These are phyloP conservation scores for Alligator mississippiensis DNA, from an alignment of 2,113 vertebrate species.

Conservation along the genomic window DNA sequence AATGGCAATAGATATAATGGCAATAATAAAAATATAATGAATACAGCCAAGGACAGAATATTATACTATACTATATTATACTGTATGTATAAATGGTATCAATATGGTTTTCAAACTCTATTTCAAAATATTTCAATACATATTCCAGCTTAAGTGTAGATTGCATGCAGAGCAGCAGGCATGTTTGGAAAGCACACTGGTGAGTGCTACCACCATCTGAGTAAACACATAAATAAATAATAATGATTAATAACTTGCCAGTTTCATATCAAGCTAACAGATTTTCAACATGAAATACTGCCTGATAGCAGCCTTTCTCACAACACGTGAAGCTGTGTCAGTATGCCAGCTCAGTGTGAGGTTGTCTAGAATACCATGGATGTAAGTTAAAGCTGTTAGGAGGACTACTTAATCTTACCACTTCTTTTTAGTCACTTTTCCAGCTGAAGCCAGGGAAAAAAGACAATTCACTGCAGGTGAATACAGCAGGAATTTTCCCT, in stretches of 20 bases:
- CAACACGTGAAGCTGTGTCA: background rate
- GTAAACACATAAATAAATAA: slow-evolving; percentile 29
- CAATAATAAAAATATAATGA: no score
- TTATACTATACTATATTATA: background rate
- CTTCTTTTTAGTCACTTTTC: background rate
- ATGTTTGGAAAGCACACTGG: slow-evolving; percentile 7
- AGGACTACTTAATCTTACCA: background rate
- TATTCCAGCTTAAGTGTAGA: background rate
- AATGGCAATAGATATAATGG: no score
- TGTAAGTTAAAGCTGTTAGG: background rate
- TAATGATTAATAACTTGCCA: slow-evolving; percentile 26
- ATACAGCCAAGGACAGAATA: no score
- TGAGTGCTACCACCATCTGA: background rate
- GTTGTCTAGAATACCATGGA: background rate
- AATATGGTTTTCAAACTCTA: background rate
- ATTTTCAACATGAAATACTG: background rate
- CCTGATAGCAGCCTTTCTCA: slow-evolving; percentile 15
- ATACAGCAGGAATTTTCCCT: background rate
- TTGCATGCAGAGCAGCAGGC: slow-evolving; percentile 10
- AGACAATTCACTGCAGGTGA: background rate
- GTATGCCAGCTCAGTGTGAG: background rate
- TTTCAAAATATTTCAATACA: background rate
- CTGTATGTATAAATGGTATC: background rate
- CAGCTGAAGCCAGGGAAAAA: background rate
- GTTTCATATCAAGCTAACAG: slow-evolving; percentile 7